phyloP scores from a whole-genome alignment of 2,888 invertebrate genomes.

The Teinopalpus imperialis region DNA sequence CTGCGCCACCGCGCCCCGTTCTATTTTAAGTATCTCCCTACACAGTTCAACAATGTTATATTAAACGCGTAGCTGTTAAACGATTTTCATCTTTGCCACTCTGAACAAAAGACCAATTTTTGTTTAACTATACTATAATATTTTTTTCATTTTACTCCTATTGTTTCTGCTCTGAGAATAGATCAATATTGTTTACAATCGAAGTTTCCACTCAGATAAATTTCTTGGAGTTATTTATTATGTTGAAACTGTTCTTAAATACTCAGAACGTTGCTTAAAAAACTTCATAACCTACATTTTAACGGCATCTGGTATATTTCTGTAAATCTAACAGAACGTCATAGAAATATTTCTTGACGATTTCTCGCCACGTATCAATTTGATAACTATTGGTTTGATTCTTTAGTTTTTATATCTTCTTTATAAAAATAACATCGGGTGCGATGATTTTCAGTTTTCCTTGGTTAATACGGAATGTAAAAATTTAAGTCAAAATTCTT shows the following conservation, averaged over 20 bases:
- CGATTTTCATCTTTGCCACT: conserved; percentile 52
- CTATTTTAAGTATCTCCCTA: conserved; percentile 64
- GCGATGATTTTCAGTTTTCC: no score
- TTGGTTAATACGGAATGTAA: no score
- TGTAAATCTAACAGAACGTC: conserved; percentile 4
- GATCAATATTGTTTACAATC: conserved; percentile 23
- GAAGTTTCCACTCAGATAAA: conserved; percentile 6
- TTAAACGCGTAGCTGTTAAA: conserved; percentile 42
- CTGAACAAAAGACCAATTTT: conserved; percentile 39
- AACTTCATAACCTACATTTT: conserved; percentile 11
- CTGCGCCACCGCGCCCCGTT: conserved; percentile 58
- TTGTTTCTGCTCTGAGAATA: conserved; percentile 28
- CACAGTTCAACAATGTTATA: conserved; percentile 61
- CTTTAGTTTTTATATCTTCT: no score
- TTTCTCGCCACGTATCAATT: neutral
- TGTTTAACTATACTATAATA: conserved; percentile 32
- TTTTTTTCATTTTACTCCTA: conserved; percentile 28
- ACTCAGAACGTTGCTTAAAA: neutral
- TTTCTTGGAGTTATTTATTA: conserved; percentile 16
- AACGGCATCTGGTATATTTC: conserved; percentile 12
- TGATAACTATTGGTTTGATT: no score
- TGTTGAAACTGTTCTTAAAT: conserved; percentile 6
- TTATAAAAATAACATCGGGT: no score
- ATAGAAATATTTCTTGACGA: conserved; percentile 14
- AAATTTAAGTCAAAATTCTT: no score